Conservation (phyloP, 2,888 invertebrate genomes). For the Diogma glabrata region DNA sequence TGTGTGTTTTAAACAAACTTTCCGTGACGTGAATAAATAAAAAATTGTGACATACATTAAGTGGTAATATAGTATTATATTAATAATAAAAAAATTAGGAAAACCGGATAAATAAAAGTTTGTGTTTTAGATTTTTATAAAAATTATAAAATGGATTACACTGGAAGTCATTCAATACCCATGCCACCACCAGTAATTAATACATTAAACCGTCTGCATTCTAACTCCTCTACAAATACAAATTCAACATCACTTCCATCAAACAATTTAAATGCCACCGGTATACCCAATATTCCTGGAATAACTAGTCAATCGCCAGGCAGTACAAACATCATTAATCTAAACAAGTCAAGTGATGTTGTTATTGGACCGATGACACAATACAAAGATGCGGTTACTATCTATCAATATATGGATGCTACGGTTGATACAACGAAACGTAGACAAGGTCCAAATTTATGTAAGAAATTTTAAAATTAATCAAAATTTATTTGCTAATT, state of each 20-base stretch:
- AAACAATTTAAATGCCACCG: conserved; percentile 12
- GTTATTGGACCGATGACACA: conserved; percentile 43
- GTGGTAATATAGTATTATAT: too few species aligned
- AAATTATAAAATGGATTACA: too few species aligned
- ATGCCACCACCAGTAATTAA: conserved; percentile 1
- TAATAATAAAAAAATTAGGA: too few species aligned
- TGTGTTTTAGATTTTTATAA: too few species aligned
- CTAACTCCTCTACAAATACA: conserved; percentile 14
- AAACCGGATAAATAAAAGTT: too few species aligned
- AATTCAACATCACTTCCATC: conserved; percentile 23
- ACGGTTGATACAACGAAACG: conserved; percentile 27
- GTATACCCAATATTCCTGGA: conserved; percentile 25
- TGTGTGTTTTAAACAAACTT: too few species aligned
- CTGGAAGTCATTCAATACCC: conserved; percentile 1
- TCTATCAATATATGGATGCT: conserved; percentile 38
- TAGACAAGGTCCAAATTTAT: conserved; percentile 1
- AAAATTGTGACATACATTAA: too few species aligned
- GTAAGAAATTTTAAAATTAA: too few species aligned
- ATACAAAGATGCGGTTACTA: conserved; percentile 42
- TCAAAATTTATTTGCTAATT: too few species aligned
- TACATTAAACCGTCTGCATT: conserved; percentile 2
- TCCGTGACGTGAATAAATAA: too few species aligned
- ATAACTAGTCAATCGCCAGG: conserved; percentile 15
- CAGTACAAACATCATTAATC: conserved; percentile 32
- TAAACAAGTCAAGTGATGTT: conserved; percentile 40